Conservation (phyloP, 2,797 vertebrate species). For the Setipinna tenuifilis region DNA sequence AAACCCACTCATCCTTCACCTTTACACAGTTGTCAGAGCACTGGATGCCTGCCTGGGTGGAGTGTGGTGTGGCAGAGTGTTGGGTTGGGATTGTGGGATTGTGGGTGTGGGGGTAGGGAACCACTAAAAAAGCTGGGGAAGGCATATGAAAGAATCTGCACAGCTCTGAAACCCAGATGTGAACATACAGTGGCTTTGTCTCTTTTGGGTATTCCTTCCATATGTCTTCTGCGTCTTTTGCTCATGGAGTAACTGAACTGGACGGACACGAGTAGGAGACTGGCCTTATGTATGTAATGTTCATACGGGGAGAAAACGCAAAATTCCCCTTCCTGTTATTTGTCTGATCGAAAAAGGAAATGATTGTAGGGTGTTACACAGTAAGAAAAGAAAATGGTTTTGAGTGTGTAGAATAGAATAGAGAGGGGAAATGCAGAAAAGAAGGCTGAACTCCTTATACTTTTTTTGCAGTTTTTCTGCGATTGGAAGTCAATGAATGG, state of each 20-base stretch:
- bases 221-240: neutral
- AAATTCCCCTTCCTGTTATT: neutral
- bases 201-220: neutral
- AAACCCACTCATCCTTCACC: constrained; percentile 69
- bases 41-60: no score
- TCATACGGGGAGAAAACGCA: neutral
- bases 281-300: neutral
- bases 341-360: constrained; percentile 17
- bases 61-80: no score
- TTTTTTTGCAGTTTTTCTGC: constrained; percentile 11
- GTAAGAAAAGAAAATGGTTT: neutral
- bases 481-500: constrained; percentile 47
- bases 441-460: neutral
- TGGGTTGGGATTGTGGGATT: no score
- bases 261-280: neutral
- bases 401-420: neutral
- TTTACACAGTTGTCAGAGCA: constrained; percentile 55
- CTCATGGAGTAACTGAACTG: neutral
- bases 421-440: neutral
- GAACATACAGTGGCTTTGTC: neutral
- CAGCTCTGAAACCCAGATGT: neutral
- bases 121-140: neutral
- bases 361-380: constrained; percentile 43
- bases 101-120: neutral
- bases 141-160: neutral